Evolutionary conservation across 2,113 vertebrate species (phyloP).

Genomic region (Okapia johnstoni): DNA sequence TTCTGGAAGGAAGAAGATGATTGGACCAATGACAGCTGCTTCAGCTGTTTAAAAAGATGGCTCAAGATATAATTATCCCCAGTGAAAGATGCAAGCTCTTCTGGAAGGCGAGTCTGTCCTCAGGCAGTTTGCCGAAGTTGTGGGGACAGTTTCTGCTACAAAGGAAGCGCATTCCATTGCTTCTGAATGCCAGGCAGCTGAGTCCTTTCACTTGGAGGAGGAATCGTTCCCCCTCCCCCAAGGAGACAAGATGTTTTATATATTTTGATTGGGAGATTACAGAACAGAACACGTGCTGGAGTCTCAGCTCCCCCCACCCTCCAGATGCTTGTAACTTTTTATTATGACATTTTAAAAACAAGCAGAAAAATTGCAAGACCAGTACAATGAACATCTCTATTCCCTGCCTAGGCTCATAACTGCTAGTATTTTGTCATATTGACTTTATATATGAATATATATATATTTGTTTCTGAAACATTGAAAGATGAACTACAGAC

Average conservation of each 20-base stretch:
- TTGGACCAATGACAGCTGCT: background rate
- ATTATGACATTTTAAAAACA: background rate
- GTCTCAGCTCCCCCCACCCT: background rate
- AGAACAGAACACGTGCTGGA: rapidly evolving
- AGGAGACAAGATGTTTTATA: background rate
- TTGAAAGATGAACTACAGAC: background rate
- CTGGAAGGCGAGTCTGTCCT: background rate
- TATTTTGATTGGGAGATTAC: background rate
- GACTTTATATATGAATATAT: background rate
- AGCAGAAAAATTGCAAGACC: background rate
- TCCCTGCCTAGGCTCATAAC: background rate
- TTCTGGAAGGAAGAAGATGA: background rate
- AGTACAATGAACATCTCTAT: background rate
- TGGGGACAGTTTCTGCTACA: background rate
- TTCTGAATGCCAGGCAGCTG: background rate
- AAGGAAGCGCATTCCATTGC: background rate
- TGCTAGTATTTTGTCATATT: background rate
- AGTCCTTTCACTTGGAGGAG: background rate
- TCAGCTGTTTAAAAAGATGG: background rate
- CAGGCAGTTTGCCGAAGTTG: background rate
- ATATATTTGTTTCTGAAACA: background rate
- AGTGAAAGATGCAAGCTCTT: background rate
- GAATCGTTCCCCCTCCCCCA: no score
- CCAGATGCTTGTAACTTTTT: background rate
- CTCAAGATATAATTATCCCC: background rate